phyloP scores from a whole-genome alignment of 2,113 vertebrate species.

The Entomyzon cyanotis region DNA sequence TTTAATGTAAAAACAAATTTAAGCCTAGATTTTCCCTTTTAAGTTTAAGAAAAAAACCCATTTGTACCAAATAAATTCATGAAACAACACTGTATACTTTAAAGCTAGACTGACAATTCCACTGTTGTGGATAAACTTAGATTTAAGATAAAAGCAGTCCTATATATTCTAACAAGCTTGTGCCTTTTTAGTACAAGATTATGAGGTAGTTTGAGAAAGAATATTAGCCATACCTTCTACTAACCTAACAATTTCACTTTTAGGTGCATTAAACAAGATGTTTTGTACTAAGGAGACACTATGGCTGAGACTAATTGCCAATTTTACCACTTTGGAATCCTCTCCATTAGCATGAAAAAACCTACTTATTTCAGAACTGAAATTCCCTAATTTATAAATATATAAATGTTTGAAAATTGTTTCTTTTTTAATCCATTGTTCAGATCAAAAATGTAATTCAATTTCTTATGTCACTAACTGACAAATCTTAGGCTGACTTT shows the following conservation, averaged over 20 bases:
- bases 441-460: no score
- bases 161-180: background rate
- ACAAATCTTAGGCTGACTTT: background rate
- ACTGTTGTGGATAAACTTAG: background rate
- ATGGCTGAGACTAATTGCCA: background rate
- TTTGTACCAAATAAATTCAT: background rate
- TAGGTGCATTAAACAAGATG: background rate
- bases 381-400: background rate
- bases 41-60: background rate
- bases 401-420: background rate
- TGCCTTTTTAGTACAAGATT: background rate
- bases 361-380: background rate
- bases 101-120: background rate
- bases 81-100: background rate
- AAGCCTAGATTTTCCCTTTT: background rate
- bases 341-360: background rate
- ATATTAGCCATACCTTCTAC: background rate
- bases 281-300: background rate
- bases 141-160: background rate
- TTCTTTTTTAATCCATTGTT: no score
- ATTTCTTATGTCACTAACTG: no score
- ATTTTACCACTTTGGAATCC: background rate
- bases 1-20: background rate
- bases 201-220: background rate
- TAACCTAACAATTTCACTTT: background rate